phyloP scores from a whole-genome alignment of 2,888 invertebrate genomes.

The Antheraea assamensis region DNA sequence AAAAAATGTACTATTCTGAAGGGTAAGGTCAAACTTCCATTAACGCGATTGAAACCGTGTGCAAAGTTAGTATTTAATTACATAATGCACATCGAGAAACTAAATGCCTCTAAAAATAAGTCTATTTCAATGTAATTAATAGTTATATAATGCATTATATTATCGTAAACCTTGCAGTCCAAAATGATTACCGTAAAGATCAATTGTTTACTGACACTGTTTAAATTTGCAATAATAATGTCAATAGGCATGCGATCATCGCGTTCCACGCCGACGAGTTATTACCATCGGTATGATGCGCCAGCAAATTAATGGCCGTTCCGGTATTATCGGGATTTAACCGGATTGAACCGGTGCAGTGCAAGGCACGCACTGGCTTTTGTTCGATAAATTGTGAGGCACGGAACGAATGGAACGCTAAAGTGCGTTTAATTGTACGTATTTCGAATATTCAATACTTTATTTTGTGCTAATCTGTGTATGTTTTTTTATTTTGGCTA shows the following conservation, averaged over 20 bases:
- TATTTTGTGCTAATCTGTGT: neutral
- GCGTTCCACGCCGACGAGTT: slow-evolving; percentile 6
- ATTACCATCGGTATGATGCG: slow-evolving; percentile 34
- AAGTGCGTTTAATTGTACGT: slow-evolving; percentile 9
- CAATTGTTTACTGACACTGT: slow-evolving; percentile 15
- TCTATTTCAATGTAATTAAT: too few relatives aligned
- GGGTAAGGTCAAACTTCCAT: too few relatives aligned
- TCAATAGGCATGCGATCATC: slow-evolving; percentile 15
- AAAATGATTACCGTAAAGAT: neutral
- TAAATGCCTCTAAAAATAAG: too few relatives aligned
- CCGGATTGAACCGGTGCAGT: slow-evolving; percentile 30
- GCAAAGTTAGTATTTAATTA: too few relatives aligned
- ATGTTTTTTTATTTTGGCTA: too few relatives aligned
- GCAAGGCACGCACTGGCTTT: slow-evolving; percentile 24
- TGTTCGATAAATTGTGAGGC: slow-evolving; percentile 19
- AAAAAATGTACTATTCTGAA: too few relatives aligned
- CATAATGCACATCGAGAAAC: too few relatives aligned
- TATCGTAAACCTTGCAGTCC: neutral
- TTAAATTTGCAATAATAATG: slow-evolving; percentile 23
- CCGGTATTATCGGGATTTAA: slow-evolving; percentile 41
- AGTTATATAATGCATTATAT: too few relatives aligned
- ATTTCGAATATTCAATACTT: neutral
- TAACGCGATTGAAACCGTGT: too few relatives aligned
- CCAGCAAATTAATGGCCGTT: slow-evolving; percentile 43
- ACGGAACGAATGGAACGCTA: slow-evolving; percentile 10